Conservation (phyloP, 2,888 invertebrate species). For the Drosophila fungiperda region DNA sequence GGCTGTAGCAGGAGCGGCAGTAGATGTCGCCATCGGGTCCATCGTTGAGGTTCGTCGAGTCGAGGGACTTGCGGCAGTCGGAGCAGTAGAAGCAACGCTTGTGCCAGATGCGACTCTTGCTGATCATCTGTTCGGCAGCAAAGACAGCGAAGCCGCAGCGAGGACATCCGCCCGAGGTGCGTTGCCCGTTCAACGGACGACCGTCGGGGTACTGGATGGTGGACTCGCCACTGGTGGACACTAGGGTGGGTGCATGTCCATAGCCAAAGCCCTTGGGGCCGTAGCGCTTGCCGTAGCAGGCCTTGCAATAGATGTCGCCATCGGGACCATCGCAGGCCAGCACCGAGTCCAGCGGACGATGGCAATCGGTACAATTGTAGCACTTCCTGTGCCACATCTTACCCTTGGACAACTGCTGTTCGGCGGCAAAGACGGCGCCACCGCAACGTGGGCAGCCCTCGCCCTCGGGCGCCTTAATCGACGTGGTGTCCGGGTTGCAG, state of each 20-base stretch:
- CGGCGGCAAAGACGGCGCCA: slow-evolving; percentile 98
- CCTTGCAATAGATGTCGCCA: slow-evolving; percentile 95
- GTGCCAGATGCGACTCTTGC: slow-evolving; percentile 96
- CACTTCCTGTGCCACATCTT: slow-evolving; percentile 99
- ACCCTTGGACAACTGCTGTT: slow-evolving; percentile 97
- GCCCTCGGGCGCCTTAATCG: slow-evolving; percentile 94
- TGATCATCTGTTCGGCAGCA: slow-evolving; percentile 98
- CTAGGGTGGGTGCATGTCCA: slow-evolving; percentile 94
- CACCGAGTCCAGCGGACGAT: slow-evolving; percentile 95
- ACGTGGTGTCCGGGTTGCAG: slow-evolving; percentile 94
- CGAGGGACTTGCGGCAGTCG: slow-evolving; percentile 94
- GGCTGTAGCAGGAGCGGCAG: slow-evolving; percentile 95
- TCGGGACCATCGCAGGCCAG: slow-evolving; percentile 97
- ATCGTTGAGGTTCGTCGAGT: slow-evolving; percentile 95
- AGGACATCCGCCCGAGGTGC: slow-evolving; percentile 92
- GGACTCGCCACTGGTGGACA: slow-evolving; percentile 91
- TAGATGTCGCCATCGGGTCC: slow-evolving; percentile 97
- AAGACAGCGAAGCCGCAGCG: slow-evolving; percentile 96
- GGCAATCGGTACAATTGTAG: slow-evolving; percentile 96
- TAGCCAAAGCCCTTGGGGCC: slow-evolving; percentile 97
- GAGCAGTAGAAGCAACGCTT: slow-evolving; percentile 97
- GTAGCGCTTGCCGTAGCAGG: slow-evolving; percentile 95
- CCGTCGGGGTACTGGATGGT: slow-evolving; percentile 90
- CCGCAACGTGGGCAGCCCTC: slow-evolving; percentile 97
- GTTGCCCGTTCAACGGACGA: slow-evolving; percentile 90